A percentile compares a stretch with the other conserved stretches of the same genome.
Evolutionary conservation across 2,888 invertebrate genomes (phyloP).

Genomic region (Tricholauxania praeusta): DNA sequence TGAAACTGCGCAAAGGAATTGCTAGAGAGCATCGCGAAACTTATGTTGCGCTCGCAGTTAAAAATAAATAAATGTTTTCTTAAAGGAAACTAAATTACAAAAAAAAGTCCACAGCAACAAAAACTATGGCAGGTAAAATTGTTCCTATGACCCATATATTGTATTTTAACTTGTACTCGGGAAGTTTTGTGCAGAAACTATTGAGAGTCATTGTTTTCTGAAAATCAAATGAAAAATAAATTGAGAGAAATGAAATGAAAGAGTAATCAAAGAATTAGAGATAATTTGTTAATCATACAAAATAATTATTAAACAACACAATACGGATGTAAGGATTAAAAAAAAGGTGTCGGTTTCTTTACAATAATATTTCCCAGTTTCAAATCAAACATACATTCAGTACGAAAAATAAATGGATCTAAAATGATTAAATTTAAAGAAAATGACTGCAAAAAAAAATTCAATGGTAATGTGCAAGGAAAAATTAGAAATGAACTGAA

Average conservation of each 20-base stretch:
- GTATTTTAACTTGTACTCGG: neutral
- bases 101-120: neutral
- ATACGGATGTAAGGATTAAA: neutral
- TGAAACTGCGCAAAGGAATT: neutral
- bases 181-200: neutral
- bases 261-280: neutral
- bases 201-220: neutral
- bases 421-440: too few relatives aligned
- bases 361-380: too few relatives aligned
- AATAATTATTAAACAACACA: neutral
- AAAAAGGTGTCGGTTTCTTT: neutral
- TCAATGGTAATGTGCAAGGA: too few relatives aligned
- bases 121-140: neutral
- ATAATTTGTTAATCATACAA: too few relatives aligned
- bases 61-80: too few relatives aligned
- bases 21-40: neutral
- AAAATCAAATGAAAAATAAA: neutral
- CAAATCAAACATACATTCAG: too few relatives aligned
- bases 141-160: conserved; percentile 31
- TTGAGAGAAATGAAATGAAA: neutral
- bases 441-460: too few relatives aligned
- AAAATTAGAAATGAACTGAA: too few relatives aligned
- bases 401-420: too few relatives aligned
- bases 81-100: neutral
- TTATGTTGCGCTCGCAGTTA: too few relatives aligned